Evolutionary conservation across 2,113 vertebrate genomes (phyloP), one percentile per base, ranked within the genome.

Genomic region (Nothocercus julius): DNA sequence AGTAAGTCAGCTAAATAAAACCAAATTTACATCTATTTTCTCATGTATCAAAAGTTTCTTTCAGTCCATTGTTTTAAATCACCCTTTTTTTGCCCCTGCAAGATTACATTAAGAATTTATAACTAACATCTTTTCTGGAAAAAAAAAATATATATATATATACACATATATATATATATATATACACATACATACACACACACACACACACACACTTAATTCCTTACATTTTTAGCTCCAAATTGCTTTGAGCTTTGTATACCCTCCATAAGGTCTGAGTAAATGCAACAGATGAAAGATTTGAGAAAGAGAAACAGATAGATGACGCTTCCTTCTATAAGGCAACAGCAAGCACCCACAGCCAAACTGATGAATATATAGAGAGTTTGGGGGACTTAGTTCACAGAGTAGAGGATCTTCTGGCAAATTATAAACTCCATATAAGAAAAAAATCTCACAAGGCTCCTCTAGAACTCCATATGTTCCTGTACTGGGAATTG

Each of bases 1-100:
- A 32, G 53, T 7, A 9, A 68, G n/a, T 36, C 89, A 70, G 56
- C 36, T 27, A 61, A 59, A 40, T 18, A 32, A 1, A 6, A 21
- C 18, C 53, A 25, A 38, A 45, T n/a, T 24, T 24, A 64, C 77
- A 92, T 40, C 58, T 2, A 42, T 10, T 15, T 51, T 61, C 63
- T 18, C 77, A 61, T 0, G 0, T 7, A 8, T 1, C 11, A 32
- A 38, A 63, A 56, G 54, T 2, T 44, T 12, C 30, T 30, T 0
- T 69, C 68, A 68, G 30, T 6, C 40, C 45, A 5, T 32, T 58
- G 11, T 47, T 59, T 82, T 27, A 45, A 79, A 49, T 1, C 15
- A 15, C 40, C 16, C 10, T 40, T 38, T 32, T 32, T n/a, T 16
- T 47, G 47, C 13, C 54, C 28, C 42, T 49, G 24, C 0, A 34